These are phyloP conservation scores for Elmis aenea DNA, from an alignment of 2,888 invertebrate species.

Conservation along the genomic window DNA sequence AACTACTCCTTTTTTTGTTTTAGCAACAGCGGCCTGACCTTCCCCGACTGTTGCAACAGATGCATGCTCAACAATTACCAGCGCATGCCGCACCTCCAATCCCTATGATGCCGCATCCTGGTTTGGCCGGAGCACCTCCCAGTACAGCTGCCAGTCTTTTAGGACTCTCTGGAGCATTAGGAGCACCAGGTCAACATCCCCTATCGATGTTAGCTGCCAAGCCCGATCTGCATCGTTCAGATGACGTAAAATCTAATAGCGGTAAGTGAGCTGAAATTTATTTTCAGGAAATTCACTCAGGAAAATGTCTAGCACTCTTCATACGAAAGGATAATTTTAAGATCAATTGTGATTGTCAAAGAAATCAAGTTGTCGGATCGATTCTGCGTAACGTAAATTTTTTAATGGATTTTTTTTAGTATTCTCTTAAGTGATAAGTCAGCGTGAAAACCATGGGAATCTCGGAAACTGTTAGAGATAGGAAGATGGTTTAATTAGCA, in stretches of 20 bases:
- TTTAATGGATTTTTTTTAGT: too few relatives aligned
- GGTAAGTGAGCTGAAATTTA: too few relatives aligned
- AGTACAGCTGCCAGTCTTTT: slow-evolving; percentile 57
- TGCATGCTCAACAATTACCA: slow-evolving; percentile 85
- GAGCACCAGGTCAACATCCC: slow-evolving; percentile 65
- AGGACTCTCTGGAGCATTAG: slow-evolving; percentile 57
- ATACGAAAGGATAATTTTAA: too few relatives aligned
- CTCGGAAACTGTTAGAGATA: too few relatives aligned
- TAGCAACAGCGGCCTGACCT: slow-evolving; percentile 84
- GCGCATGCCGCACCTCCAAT: slow-evolving; percentile 69
- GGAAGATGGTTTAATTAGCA: too few relatives aligned
- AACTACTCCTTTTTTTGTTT: slow-evolving; percentile 40
- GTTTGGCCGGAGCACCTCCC: slow-evolving; percentile 53
- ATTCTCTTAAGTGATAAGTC: too few relatives aligned
- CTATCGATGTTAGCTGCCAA: slow-evolving; percentile 73
- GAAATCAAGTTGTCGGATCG: too few relatives aligned
- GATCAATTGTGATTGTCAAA: too few relatives aligned
- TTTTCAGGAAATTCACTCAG: too few relatives aligned
- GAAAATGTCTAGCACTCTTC: too few relatives aligned
- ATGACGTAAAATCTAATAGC: slow-evolving; percentile 70
- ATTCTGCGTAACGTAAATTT: too few relatives aligned
- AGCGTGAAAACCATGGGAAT: too few relatives aligned
- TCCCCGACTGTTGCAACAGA: slow-evolving; percentile 81
- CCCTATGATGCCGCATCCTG: slow-evolving; percentile 66
- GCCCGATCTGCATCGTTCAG: slow-evolving; percentile 70